These are phyloP conservation scores for Seriola dumerili DNA, from an alignment of 2,113 vertebrate genomes.

Conservation along the genomic window DNA sequence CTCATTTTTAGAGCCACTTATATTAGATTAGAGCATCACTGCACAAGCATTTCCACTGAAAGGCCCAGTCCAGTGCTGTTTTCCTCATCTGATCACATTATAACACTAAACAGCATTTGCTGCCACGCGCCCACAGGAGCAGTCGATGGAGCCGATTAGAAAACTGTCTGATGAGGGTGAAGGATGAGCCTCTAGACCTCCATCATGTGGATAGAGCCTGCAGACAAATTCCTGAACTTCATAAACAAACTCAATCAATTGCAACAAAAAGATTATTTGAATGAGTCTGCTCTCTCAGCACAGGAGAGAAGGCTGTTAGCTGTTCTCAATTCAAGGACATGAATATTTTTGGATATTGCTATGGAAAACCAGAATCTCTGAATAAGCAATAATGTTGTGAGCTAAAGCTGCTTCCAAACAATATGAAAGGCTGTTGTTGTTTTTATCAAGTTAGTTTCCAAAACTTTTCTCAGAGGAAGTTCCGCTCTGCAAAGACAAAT, in stretches of 20 bases:
- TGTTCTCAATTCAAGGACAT: conserved; percentile 19
- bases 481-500: not conserved
- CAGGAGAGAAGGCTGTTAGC: not conserved
- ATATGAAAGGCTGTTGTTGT: not conserved
- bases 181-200: conserved; percentile 45
- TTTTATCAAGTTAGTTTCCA: not conserved
- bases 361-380: not conserved
- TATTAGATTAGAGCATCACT: conserved; percentile 17
- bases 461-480: not conserved
- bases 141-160: conserved; percentile 60
- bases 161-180: conserved; percentile 61
- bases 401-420: not conserved
- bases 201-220: conserved; percentile 38
- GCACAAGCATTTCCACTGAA: not conserved
- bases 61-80: conserved; percentile 16
- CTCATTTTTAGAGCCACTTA: not conserved
- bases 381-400: conserved; percentile 3
- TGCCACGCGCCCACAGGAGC: conserved; percentile 32
- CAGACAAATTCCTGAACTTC: conserved; percentile 39
- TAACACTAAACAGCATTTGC: conserved; percentile 23
- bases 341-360: conserved; percentile 13
- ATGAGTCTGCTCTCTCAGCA: conserved; percentile 7
- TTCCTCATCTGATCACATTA: conserved; percentile 16
- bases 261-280: conserved; percentile 13
- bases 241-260: conserved; percentile 52